These are phyloP conservation scores for Lasioglossum morio DNA, from an alignment of 2,888 invertebrate species.

Conservation along the genomic window DNA sequence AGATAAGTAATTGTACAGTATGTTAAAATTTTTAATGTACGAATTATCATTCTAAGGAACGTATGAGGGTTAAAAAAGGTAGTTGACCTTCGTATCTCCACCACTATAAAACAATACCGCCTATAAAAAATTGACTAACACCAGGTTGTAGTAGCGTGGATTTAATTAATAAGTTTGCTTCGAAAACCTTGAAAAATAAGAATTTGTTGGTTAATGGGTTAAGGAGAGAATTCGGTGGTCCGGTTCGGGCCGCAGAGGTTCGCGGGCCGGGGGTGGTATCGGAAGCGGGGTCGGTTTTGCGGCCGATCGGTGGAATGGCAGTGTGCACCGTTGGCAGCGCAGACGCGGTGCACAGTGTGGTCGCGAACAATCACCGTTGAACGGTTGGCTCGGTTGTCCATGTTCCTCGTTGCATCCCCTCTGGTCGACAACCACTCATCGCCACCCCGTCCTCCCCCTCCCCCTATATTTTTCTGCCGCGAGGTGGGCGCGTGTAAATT, in stretches of 20 bases:
- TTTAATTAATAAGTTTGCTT: too few relatives aligned
- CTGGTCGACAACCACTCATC: conserved; percentile 46
- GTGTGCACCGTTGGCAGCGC: background rate
- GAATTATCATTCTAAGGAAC: too few relatives aligned
- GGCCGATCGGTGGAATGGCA: background rate
- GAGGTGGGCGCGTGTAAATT: conserved; percentile 64
- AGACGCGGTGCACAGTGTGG: conserved; percentile 40
- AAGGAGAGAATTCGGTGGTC: background rate
- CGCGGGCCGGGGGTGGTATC: background rate
- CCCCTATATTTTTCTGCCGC: conserved; percentile 59
- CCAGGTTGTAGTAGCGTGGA: too few relatives aligned
- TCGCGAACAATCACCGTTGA: conserved; percentile 60
- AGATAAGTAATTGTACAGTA: too few relatives aligned
- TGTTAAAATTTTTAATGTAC: too few relatives aligned
- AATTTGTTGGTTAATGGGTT: background rate
- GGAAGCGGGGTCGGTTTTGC: conserved; percentile 6
- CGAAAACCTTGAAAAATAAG: background rate
- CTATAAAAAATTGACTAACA: too few relatives aligned
- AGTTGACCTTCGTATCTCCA: too few relatives aligned
- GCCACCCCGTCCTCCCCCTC: conserved; percentile 36
- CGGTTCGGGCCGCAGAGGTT: background rate
- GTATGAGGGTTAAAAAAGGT: too few relatives aligned
- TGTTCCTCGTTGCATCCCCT: background rate
- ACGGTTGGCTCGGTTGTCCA: conserved; percentile 18
- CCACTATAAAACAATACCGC: too few relatives aligned